Percentiles rank a stretch among this genome's conserved stretches.
phyloP scores from a whole-genome alignment of 2,888 invertebrate genomes.

The Clusia tigrina region DNA sequence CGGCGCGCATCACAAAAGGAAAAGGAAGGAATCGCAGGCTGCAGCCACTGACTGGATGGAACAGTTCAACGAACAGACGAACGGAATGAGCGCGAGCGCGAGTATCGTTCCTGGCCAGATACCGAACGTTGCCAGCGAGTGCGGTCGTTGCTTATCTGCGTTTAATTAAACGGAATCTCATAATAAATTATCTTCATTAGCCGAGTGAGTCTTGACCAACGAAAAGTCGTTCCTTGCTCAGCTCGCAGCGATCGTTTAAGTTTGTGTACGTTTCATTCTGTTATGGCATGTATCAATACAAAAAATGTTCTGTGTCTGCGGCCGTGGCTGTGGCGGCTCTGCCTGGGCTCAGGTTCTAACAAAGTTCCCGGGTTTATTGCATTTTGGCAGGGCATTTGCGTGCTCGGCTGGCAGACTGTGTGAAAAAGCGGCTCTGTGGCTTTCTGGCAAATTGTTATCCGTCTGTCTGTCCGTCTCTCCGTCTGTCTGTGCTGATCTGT shows the following conservation, averaged over 20 bases:
- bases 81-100: conserved; percentile 34
- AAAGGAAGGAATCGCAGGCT: not conserved
- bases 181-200: conserved; percentile 66
- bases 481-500: not conserved
- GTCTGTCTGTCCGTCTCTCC: not conserved
- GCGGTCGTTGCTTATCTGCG: conserved; percentile 55
- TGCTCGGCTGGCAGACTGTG: not conserved
- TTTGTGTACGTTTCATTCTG: conserved; percentile 5
- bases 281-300: not conserved
- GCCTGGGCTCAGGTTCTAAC: conserved; percentile 1
- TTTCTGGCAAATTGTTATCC: not conserved
- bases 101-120: not conserved
- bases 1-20: not conserved
- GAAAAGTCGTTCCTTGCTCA: conserved; percentile 29
- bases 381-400: not conserved
- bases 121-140: conserved; percentile 22
- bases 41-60: not conserved
- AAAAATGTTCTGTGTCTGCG: not conserved
- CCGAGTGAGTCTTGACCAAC: conserved; percentile 45
- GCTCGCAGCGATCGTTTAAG: not conserved
- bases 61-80: conserved; percentile 24
- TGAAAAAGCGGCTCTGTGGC: conserved; percentile 1
- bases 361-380: not conserved
- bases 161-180: conserved; percentile 65
- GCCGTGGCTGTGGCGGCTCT: too few species aligned